Evolutionary conservation across 2,113 vertebrate species (phyloP).

Genomic region (Hydrochoerus hydrochaeris): DNA sequence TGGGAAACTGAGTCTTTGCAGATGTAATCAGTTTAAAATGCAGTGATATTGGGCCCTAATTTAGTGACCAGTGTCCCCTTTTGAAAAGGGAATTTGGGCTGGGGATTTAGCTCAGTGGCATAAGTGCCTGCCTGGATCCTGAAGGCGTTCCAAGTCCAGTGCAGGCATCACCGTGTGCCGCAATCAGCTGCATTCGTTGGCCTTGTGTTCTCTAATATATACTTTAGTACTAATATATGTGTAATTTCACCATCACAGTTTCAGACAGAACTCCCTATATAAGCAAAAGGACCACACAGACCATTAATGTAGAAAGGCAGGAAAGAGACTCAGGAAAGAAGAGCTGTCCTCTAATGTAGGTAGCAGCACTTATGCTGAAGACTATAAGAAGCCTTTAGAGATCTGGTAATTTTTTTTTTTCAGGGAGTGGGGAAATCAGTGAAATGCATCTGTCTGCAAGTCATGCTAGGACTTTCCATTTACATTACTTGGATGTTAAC

Average conservation of each 20-base stretch:
- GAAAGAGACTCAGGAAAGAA: not conserved
- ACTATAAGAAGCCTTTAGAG: not conserved
- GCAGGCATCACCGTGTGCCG: not conserved
- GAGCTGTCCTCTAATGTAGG: not conserved
- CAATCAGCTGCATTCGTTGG: not conserved
- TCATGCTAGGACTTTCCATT: not conserved
- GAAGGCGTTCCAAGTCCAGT: not conserved
- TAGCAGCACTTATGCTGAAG: not conserved
- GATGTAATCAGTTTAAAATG: not conserved
- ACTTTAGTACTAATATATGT: not conserved
- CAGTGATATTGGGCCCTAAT: not conserved
- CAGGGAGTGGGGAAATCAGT: not conserved
- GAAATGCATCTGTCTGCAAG: not conserved
- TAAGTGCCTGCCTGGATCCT: no score
- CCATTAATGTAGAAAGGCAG: not conserved
- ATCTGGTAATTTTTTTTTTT: not conserved
- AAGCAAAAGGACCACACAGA: not conserved
- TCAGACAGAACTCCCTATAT: not conserved
- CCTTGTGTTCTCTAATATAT: not conserved
- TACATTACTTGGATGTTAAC: not conserved
- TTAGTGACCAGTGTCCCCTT: not conserved
- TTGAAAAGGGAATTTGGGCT: not conserved
- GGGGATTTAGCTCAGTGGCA: no score
- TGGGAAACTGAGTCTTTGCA: not conserved
- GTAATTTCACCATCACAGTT: not conserved